Conservation (phyloP, 2,797 vertebrate genomes). For the Morus bassanus region DNA sequence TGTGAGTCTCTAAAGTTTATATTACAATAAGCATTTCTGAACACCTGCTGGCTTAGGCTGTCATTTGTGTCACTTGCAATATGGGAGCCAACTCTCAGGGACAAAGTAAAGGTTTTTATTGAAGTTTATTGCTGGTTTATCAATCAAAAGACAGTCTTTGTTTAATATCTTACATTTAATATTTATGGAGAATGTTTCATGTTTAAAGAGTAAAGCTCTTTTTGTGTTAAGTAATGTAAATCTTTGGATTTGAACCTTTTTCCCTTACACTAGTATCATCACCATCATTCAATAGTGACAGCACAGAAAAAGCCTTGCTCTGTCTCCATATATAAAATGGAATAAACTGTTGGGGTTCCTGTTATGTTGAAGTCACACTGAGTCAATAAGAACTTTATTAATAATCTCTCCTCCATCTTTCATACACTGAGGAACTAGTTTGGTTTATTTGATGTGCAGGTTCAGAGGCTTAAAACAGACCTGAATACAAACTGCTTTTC, state of each 20-base stretch:
- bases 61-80: neutral
- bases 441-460: slow-evolving; percentile 35
- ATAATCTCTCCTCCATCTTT: slow-evolving; percentile 38
- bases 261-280: neutral
- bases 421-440: slow-evolving; percentile 9
- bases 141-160: neutral
- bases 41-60: slow-evolving; percentile 8
- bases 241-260: neutral
- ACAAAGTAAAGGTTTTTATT: neutral
- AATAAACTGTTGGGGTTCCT: neutral
- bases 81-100: neutral
- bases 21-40: neutral
- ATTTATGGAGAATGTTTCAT: neutral
- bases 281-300: neutral
- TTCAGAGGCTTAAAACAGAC: slow-evolving; percentile 29
- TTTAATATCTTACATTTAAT: neutral
- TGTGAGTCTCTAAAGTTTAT: neutral
- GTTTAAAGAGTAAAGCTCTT: neutral
- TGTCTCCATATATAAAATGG: neutral
- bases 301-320: neutral
- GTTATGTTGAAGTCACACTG: neutral
- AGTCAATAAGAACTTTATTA: slow-evolving; percentile 6
- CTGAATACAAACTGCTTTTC: slow-evolving; percentile 21
- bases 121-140: neutral
- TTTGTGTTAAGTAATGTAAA: neutral